Percentiles rank a stretch among this genome's conserved stretches.
Evolutionary conservation across 2,888 invertebrate genomes (phyloP).

Genomic region (Blastobasis adustella): DNA sequence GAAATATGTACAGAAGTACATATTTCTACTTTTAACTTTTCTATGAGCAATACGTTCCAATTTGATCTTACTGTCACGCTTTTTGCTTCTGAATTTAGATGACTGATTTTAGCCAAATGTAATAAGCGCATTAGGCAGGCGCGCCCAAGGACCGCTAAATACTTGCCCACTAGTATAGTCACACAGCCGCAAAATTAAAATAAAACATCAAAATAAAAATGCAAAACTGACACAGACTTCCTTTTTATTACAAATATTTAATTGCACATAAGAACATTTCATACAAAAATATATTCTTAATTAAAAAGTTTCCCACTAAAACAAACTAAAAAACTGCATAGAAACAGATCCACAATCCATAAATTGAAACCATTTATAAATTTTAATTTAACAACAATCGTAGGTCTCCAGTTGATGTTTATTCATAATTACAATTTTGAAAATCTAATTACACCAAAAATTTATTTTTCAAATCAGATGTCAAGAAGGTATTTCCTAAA

Average conservation of each 20-base stretch:
- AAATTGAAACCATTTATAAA: conserved; percentile 1
- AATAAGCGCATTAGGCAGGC: too few species aligned
- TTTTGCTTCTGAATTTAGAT: too few species aligned
- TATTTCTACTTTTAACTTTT: too few species aligned
- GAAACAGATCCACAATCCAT: conserved; percentile 21
- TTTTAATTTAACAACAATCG: conserved; percentile 1
- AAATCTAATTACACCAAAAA: conserved; percentile 7
- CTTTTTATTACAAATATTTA: conserved; percentile 70
- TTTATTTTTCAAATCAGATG: conserved; percentile 41
- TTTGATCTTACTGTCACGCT: too few species aligned
- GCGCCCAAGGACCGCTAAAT: too few species aligned
- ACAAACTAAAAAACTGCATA: conserved; percentile 58
- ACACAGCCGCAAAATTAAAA: not conserved
- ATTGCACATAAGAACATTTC: conserved; percentile 70
- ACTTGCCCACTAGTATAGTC: too few species aligned
- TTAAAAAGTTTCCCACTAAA: conserved; percentile 66
- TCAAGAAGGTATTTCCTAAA: conserved; percentile 36
- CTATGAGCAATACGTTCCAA: too few species aligned
- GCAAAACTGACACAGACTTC: conserved; percentile 46
- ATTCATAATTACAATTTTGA: conserved; percentile 1
- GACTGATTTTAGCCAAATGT: too few species aligned
- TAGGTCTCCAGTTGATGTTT: not conserved
- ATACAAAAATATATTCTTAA: conserved; percentile 73
- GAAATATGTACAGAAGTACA: too few species aligned
- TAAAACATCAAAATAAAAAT: not conserved